Evolutionary conservation across 2,797 vertebrate species (phyloP).

Genomic region (Sebastes minor): DNA sequence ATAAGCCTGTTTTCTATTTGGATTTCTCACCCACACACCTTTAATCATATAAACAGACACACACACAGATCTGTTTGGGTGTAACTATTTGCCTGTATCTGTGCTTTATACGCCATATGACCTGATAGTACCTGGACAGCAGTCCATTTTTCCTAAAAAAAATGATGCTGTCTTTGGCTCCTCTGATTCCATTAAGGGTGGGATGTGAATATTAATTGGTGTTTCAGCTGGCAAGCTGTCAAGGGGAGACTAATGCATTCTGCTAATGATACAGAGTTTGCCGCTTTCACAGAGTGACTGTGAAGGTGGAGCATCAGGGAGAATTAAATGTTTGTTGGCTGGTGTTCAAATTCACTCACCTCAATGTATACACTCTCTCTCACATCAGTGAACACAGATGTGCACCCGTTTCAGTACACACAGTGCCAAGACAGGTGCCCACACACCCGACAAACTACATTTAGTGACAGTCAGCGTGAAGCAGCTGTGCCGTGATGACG

Average conservation of each 20-base stretch:
- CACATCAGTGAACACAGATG: slow-evolving; percentile 31
- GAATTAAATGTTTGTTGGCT: slow-evolving; percentile 70
- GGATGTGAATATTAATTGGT: slow-evolving; percentile 65
- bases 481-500: slow-evolving; percentile 24
- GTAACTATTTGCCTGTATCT: not conserved
- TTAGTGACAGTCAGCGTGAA: not conserved
- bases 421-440: slow-evolving; percentile 12
- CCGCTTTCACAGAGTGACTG: slow-evolving; percentile 59
- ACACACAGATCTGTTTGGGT: not conserved
- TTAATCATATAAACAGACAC: slow-evolving; percentile 23
- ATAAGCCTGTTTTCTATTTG: slow-evolving; percentile 49
- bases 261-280: slow-evolving; percentile 71
- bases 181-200: slow-evolving; percentile 40
- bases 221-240: slow-evolving; percentile 59
- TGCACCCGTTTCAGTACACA: slow-evolving; percentile 2
- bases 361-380: slow-evolving; percentile 8
- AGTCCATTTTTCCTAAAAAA: slow-evolving; percentile 34
- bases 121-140: slow-evolving; percentile 29
- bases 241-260: slow-evolving; percentile 62
- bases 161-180: slow-evolving; percentile 26
- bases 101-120: slow-evolving; percentile 1
- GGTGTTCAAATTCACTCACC: slow-evolving; percentile 57
- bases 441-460: slow-evolving; percentile 10
- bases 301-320: slow-evolving; percentile 62
- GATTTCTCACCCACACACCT: slow-evolving; percentile 41